A percentile compares a stretch with the other conserved stretches of the same genome.
These are phyloP conservation scores for Spodoptera picta DNA, from an alignment of 2,888 invertebrate species.

Conservation along the genomic window DNA sequence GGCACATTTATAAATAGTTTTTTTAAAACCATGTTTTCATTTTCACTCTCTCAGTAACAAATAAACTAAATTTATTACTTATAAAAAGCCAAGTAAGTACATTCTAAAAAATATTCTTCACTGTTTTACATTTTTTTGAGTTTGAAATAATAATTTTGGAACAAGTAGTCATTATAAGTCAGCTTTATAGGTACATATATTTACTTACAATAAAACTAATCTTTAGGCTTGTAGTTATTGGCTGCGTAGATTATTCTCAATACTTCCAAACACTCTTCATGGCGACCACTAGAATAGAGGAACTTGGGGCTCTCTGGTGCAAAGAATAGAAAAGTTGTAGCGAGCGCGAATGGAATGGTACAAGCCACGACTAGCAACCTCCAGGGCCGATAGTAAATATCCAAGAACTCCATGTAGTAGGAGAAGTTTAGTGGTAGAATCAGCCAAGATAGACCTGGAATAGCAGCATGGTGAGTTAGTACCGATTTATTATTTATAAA, in stretches of 20 bases:
- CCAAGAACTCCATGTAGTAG: slow-evolving; percentile 77
- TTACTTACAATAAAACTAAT: slow-evolving; percentile 74
- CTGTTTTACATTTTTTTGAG: too few species aligned
- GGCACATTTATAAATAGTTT: too few species aligned
- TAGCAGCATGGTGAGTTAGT: background rate
- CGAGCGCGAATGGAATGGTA: slow-evolving; percentile 90
- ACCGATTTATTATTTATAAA: too few species aligned
- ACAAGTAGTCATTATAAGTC: too few species aligned
- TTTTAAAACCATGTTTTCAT: too few species aligned
- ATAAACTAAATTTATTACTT: too few species aligned
- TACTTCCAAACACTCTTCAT: slow-evolving; percentile 87
- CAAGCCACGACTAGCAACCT: slow-evolving; percentile 91
- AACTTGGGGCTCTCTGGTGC: slow-evolving; percentile 95
- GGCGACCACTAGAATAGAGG: slow-evolving; percentile 89
- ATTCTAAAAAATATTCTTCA: too few species aligned
- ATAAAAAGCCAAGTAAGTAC: too few species aligned
- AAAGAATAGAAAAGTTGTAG: slow-evolving; percentile 87
- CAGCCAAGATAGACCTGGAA: slow-evolving; percentile 90
- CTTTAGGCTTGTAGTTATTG: slow-evolving; percentile 68
- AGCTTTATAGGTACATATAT: too few species aligned
- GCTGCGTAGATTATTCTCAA: slow-evolving; percentile 75
- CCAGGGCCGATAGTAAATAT: slow-evolving; percentile 91
- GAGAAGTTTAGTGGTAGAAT: slow-evolving; percentile 90
- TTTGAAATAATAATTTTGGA: too few species aligned
- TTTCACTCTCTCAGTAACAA: too few species aligned